Evolutionary conservation across 1,140 invertebrate species (phyloP).

Genomic region (Tyrophagus putrescentiae): DNA sequence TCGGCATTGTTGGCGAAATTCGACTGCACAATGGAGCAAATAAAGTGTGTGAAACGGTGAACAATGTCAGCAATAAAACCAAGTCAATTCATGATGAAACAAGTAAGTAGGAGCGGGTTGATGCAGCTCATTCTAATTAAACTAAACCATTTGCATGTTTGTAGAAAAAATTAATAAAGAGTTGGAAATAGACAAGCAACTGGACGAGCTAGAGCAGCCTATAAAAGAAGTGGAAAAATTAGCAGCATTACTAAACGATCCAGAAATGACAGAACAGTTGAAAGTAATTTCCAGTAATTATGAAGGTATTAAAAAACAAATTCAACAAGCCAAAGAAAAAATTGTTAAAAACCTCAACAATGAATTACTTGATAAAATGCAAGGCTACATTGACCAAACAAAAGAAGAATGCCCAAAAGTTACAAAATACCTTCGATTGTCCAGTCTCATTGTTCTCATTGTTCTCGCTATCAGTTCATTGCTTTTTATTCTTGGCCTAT

Average conservation of each 20-base stretch:
- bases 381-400: not conserved
- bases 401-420: not conserved
- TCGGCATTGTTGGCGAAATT: slow-evolving; percentile 1
- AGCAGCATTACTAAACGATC: not conserved
- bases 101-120: not conserved
- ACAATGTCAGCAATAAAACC: not conserved
- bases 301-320: not conserved
- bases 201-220: not conserved
- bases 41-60: not conserved
- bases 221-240: not conserved
- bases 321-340: not conserved
- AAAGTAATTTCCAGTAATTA: not conserved
- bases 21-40: not conserved
- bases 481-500: slow-evolving; percentile 11
- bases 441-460: not conserved
- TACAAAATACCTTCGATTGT: not conserved
- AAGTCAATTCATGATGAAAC: not conserved
- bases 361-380: not conserved
- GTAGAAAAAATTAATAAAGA: slow-evolving; percentile 1
- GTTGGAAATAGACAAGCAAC: not conserved
- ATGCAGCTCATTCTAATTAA: not conserved
- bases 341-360: not conserved
- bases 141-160: not conserved
- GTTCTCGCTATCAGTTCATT: not conserved
- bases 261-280: not conserved